These are phyloP conservation scores for Drosophila auraria DNA, from an alignment of 1,140 invertebrate species.

Conservation along the genomic window DNA sequence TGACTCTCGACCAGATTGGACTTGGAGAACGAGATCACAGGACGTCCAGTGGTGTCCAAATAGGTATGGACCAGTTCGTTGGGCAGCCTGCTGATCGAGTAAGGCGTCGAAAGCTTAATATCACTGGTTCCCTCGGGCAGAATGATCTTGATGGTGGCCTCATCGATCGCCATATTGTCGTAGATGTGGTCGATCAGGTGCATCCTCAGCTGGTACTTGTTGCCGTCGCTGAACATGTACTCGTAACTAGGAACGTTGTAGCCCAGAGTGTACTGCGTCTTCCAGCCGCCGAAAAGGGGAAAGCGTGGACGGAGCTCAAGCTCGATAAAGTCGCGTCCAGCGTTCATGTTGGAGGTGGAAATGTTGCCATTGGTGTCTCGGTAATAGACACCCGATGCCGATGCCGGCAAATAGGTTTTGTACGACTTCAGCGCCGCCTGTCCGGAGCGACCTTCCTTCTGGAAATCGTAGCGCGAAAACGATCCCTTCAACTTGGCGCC, in stretches of 20 bases:
- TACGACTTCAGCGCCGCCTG: constrained; percentile 96
- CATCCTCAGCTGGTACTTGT: constrained; percentile 95
- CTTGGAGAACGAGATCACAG: constrained; percentile 94
- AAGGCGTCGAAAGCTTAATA: constrained; percentile 94
- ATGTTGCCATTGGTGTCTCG: constrained; percentile 99
- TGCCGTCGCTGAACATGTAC: constrained; percentile 94
- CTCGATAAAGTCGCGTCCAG: constrained; percentile 96
- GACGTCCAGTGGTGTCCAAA: constrained; percentile 96
- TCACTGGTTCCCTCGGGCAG: constrained; percentile 96
- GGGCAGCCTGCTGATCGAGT: constrained; percentile 90
- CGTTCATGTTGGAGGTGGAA: constrained; percentile 96
- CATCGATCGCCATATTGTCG: constrained; percentile 98
- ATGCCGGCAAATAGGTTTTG: constrained; percentile 95
- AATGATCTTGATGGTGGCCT: constrained; percentile 95
- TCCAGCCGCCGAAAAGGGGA: constrained; percentile 99
- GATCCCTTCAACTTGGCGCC: constrained; percentile 97
- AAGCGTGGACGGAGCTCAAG: constrained; percentile 97
- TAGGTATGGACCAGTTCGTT: constrained; percentile 96
- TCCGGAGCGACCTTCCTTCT: constrained; percentile 93
- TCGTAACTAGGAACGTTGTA: constrained; percentile 99
- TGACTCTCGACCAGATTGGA: constrained; percentile 98
- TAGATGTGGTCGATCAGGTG: constrained; percentile 97
- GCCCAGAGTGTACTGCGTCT: constrained; percentile 97
- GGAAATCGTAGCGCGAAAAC: constrained; percentile 98
- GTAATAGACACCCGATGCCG: constrained; percentile 95